These are phyloP conservation scores for Chamaedrilus cognettii DNA, from an alignment of 2,888 invertebrate species.

Conservation along the genomic window DNA sequence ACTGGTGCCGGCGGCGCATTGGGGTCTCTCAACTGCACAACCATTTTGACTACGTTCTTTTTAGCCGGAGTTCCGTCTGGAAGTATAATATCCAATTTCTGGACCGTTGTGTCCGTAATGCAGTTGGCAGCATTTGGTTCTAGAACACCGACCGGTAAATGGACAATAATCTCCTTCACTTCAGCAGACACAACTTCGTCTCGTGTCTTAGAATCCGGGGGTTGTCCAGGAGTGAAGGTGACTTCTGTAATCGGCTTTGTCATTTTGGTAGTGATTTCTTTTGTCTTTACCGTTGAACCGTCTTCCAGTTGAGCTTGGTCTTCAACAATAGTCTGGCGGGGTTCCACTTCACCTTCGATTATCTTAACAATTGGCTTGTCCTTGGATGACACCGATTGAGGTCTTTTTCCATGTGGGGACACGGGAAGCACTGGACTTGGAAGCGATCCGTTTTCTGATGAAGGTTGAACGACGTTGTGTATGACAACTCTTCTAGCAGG, in stretches of 20 bases:
- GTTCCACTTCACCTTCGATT: conserved; percentile 17
- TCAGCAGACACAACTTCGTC: not conserved
- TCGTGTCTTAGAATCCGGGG: conserved; percentile 5
- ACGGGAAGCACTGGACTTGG: not conserved
- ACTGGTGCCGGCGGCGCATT: not conserved
- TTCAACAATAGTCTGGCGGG: conserved; percentile 17
- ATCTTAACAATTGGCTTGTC: not conserved
- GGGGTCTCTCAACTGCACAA: conserved; percentile 5
- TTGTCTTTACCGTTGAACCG: conserved; percentile 20
- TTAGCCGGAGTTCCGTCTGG: conserved; percentile 17
- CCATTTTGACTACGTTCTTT: conserved; percentile 12
- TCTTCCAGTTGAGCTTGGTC: conserved; percentile 17
- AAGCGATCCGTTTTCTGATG: not conserved
- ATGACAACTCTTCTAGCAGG: conserved; percentile 5
- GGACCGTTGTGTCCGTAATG: conserved; percentile 8
- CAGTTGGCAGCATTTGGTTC: conserved; percentile 17
- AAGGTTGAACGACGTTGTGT: not conserved
- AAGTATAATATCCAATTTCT: conserved; percentile 3
- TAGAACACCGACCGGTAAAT: conserved; percentile 12
- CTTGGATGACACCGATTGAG: not conserved
- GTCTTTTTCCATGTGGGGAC: not conserved
- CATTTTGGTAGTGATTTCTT: conserved; percentile 19
- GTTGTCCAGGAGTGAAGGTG: not conserved
- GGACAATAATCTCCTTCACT: conserved; percentile 11
- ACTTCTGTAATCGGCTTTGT: conserved; percentile 14